Conservation (phyloP, 2,888 invertebrate species). For the Crioceris asparagi region DNA sequence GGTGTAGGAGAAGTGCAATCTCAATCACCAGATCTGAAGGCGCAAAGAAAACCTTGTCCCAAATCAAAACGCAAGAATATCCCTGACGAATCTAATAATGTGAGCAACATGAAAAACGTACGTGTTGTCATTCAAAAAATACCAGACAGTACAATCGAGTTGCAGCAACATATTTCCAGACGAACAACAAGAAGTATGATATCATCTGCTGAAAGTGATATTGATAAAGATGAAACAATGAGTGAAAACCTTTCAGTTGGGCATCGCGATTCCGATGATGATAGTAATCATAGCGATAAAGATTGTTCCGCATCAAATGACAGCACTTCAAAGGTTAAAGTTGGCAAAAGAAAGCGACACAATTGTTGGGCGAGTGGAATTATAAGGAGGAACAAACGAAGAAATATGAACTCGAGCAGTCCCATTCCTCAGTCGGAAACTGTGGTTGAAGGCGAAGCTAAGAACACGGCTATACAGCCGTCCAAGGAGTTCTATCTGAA, state of each 20-base stretch:
- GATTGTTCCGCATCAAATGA: slow-evolving; percentile 27
- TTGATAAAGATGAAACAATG: slow-evolving; percentile 6
- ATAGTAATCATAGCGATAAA: slow-evolving; percentile 20
- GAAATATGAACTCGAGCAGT: slow-evolving; percentile 7
- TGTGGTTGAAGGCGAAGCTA: slow-evolving; percentile 1
- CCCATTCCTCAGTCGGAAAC: slow-evolving; percentile 1
- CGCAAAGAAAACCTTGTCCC: slow-evolving; percentile 17
- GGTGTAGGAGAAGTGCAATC: slow-evolving; percentile 2
- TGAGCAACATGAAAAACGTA: slow-evolving; percentile 22
- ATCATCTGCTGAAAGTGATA: slow-evolving; percentile 17
- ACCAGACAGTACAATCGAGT: slow-evolving; percentile 19
- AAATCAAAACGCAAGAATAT: too few species aligned
- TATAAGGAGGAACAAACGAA: slow-evolving; percentile 17
- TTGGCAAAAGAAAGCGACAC: slow-evolving; percentile 36
- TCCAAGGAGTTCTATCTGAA: slow-evolving; percentile 24
- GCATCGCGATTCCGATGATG: slow-evolving; percentile 24
- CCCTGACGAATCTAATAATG: too few species aligned
- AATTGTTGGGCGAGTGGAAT: slow-evolving; percentile 32
- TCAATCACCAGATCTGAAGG: slow-evolving; percentile 7
- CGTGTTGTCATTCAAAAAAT: slow-evolving; percentile 25
- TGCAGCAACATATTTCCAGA: slow-evolving; percentile 14
- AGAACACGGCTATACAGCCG: slow-evolving; percentile 16
- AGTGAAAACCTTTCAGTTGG: slow-evolving; percentile 10
- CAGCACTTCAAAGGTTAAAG: slow-evolving; percentile 21
- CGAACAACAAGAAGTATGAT: slow-evolving; percentile 15